Percentiles rank a stretch among this genome's conserved stretches.
Conservation (phyloP, 2,888 invertebrate genomes). For the Drosophila emarginata region DNA sequence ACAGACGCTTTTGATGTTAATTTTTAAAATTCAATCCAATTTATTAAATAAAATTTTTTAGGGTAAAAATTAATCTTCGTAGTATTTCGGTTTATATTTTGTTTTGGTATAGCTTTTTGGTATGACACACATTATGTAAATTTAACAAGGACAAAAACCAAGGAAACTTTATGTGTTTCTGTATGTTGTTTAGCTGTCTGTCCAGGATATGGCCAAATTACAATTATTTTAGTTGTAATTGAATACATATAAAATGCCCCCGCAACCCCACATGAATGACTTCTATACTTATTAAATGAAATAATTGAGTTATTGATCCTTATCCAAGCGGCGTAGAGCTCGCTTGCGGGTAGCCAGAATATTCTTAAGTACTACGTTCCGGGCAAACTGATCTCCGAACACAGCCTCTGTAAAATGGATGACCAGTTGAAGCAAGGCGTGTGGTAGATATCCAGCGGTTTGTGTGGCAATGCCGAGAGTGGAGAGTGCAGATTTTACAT, state of each 20-base stretch:
- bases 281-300: not conserved
- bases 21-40: not conserved
- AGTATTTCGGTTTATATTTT: not conserved
- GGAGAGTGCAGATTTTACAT: conserved; percentile 87
- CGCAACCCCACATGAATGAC: conserved; percentile 13
- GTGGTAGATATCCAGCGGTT: conserved; percentile 89
- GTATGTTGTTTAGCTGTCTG: not conserved
- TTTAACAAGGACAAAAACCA: not conserved
- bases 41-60: not conserved
- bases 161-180: not conserved
- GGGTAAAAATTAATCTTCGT: not conserved
- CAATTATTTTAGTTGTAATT: conserved; percentile 16
- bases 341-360: conserved; percentile 74
- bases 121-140: conserved; percentile 15
- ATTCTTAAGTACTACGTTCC: conserved; percentile 75
- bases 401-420: conserved; percentile 63
- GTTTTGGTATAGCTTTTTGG: conserved; percentile 2
- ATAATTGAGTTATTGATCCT: conserved; percentile 60
- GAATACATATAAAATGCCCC: conserved; percentile 17
- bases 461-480: conserved; percentile 87
- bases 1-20: not conserved
- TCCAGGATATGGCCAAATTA: conserved; percentile 2
- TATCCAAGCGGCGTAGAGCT: conserved; percentile 73
- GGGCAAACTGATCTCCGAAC: conserved; percentile 74
- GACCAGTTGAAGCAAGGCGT: conserved; percentile 74